These are phyloP conservation scores for Ellobium chinense DNA, from an alignment of 2,888 invertebrate species.

Conservation along the genomic window DNA sequence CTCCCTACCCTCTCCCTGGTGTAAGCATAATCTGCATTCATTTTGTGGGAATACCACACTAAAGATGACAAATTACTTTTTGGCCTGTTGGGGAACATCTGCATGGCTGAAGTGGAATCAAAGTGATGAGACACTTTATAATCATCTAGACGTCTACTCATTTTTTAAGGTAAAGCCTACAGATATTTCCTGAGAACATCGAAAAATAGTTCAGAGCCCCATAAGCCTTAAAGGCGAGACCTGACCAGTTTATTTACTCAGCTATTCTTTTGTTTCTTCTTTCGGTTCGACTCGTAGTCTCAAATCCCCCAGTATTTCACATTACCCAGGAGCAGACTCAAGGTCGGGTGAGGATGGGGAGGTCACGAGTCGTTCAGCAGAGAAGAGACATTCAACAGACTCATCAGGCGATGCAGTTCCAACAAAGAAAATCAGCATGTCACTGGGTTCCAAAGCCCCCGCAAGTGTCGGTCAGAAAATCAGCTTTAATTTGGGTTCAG, in stretches of 20 bases:
- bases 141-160: neutral
- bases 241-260: slow-evolving; percentile 27
- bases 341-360: slow-evolving; percentile 32
- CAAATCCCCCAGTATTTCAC: slow-evolving; percentile 51
- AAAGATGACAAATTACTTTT: too few species aligned
- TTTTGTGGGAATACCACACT: too few species aligned
- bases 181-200: too few species aligned
- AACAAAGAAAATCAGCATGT: slow-evolving; percentile 50
- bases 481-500: slow-evolving; percentile 34
- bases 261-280: slow-evolving; percentile 43
- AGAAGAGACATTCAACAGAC: slow-evolving; percentile 34
- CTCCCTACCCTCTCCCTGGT: too few species aligned
- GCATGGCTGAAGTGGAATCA: too few species aligned
- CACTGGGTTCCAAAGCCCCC: slow-evolving; percentile 37
- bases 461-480: slow-evolving; percentile 33
- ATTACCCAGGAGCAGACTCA: slow-evolving; percentile 47
- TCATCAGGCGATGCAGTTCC: slow-evolving; percentile 26
- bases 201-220: too few species aligned
- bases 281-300: slow-evolving; percentile 48
- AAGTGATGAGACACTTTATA: too few species aligned
- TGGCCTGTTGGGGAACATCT: too few species aligned
- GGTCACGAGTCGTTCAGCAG: slow-evolving; percentile 16
- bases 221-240: too few species aligned
- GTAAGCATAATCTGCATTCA: too few species aligned
- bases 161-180: too few species aligned